Percentiles rank a stretch among this genome's conserved stretches.
Evolutionary conservation across 2,888 invertebrate genomes (phyloP).

Genomic region (Ectobius pallidus): DNA sequence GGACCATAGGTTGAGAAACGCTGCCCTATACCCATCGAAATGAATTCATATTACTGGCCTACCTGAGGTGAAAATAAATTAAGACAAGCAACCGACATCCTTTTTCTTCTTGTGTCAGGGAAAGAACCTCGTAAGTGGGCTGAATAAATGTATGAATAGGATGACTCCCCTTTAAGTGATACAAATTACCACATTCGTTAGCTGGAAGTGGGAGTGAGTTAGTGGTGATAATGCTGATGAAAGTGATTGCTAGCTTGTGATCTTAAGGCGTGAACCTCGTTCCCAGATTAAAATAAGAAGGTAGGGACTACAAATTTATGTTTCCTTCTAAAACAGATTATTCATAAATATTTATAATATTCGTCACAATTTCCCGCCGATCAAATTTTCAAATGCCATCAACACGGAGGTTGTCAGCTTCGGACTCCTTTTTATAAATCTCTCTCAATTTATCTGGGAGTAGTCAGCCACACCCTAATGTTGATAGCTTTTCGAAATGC

Average conservation of each 20-base stretch:
- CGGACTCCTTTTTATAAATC: background rate
- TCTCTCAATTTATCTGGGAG: background rate
- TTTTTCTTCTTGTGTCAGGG: too few relatives aligned
- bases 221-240: background rate
- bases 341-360: constrained; percentile 19
- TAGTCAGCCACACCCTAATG: background rate
- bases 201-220: background rate
- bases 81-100: too few relatives aligned
- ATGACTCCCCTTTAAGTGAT: background rate
- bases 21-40: too few relatives aligned
- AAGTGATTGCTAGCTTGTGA: background rate
- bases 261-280: background rate
- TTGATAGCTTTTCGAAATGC: background rate
- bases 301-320: background rate
- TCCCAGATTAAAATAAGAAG: background rate
- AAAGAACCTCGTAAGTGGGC: too few relatives aligned
- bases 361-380: background rate
- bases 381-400: background rate
- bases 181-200: background rate
- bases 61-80: too few relatives aligned
- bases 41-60: too few relatives aligned
- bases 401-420: background rate
- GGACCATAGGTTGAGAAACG: too few relatives aligned
- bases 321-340: background rate
- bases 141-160: background rate